Evolutionary conservation across 2,113 vertebrate genomes (phyloP).

Genomic region (Ginglymostoma cirratum): DNA sequence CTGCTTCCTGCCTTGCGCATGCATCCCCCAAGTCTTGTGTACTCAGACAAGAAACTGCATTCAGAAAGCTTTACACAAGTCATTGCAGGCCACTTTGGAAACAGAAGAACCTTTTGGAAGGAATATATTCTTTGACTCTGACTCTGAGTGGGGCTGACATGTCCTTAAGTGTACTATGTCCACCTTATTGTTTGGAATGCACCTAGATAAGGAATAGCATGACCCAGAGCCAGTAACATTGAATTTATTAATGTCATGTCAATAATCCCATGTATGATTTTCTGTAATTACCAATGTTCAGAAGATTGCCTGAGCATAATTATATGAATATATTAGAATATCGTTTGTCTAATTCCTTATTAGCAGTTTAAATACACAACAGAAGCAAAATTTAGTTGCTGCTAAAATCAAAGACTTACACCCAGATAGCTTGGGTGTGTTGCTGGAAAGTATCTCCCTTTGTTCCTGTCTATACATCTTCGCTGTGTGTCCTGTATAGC

Average conservation of each 20-base stretch:
- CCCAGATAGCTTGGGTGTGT: too few species aligned
- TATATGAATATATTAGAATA: neutral
- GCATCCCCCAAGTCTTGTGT: too few species aligned
- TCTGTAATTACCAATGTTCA: neutral
- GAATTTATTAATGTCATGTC: neutral
- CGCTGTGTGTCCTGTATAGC: too few species aligned
- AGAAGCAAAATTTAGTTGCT: neutral
- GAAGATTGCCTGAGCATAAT: neutral
- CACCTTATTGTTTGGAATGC: neutral
- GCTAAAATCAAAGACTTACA: neutral
- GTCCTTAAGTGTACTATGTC: too few species aligned
- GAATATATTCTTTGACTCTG: neutral
- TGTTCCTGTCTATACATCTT: neutral
- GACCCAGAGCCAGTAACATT: neutral
- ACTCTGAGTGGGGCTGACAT: neutral
- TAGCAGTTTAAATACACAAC: neutral
- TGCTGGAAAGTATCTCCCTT: neutral
- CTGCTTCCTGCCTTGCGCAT: too few species aligned
- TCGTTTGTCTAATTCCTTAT: neutral
- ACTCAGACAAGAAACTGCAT: too few species aligned
- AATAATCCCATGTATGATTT: neutral
- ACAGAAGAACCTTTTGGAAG: neutral
- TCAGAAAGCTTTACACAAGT: too few species aligned
- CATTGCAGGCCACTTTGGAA: too few species aligned
- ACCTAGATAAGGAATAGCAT: neutral